phyloP scores from a whole-genome alignment of 2,888 invertebrate species.

The Dichetophora obliterata region DNA sequence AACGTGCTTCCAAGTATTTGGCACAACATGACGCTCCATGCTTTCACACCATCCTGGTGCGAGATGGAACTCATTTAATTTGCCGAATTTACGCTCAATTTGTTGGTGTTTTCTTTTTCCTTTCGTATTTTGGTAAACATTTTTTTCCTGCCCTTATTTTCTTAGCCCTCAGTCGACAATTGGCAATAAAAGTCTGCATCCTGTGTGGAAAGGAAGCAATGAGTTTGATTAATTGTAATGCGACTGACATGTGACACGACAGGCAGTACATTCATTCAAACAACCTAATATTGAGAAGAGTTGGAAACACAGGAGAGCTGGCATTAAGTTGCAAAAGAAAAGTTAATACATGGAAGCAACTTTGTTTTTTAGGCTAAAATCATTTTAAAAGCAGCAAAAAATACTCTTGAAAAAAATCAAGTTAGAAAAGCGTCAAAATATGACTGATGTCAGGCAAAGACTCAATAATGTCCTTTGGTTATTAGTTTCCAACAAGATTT shows the following conservation, averaged over 20 bases:
- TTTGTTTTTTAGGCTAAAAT: too few relatives aligned
- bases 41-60: too few relatives aligned
- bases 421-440: not conserved
- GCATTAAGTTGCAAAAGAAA: not conserved
- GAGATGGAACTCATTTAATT: too few relatives aligned
- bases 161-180: too few relatives aligned
- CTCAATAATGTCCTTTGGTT: not conserved
- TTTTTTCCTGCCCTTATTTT: too few relatives aligned
- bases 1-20: too few relatives aligned
- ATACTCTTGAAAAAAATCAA: not conserved
- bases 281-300: not conserved
- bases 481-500: not conserved
- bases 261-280: not conserved
- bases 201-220: not conserved
- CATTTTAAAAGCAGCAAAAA: not conserved
- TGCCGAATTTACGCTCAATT: too few relatives aligned
- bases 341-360: too few relatives aligned
- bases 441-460: not conserved
- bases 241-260: slow-evolving; percentile 25
- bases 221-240: slow-evolving; percentile 25
- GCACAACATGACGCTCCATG: too few relatives aligned
- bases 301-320: not conserved
- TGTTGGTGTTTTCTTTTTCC: too few relatives aligned
- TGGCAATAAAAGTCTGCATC: too few relatives aligned
- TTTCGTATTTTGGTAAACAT: too few relatives aligned